Conservation (phyloP, 2,888 invertebrate genomes). For the Erynnis tages region DNA sequence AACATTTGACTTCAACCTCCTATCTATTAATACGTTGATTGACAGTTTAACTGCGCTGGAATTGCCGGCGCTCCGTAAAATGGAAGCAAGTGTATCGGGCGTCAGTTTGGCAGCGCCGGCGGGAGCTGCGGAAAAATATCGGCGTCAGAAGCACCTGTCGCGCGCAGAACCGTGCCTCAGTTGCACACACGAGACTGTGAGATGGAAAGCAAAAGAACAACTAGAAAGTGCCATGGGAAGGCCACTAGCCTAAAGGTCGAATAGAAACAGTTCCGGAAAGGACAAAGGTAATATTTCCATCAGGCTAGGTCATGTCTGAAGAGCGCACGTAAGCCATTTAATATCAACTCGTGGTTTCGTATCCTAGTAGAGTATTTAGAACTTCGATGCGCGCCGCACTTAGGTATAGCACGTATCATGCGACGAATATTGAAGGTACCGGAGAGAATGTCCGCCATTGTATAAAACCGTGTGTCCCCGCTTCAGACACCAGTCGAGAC, state of each 20-base stretch:
- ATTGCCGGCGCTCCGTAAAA: conserved; percentile 17
- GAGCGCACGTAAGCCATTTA: too few species aligned
- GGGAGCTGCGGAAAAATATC: conserved; percentile 38
- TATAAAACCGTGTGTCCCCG: conserved; percentile 38
- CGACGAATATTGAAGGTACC: too few species aligned
- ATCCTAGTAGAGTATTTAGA: too few species aligned
- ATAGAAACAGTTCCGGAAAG: too few species aligned
- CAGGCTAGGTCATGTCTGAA: too few species aligned
- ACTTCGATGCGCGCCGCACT: too few species aligned
- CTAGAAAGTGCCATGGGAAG: not conserved
- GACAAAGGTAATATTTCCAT: too few species aligned
- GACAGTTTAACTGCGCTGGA: conserved; percentile 17
- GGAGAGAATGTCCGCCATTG: not conserved
- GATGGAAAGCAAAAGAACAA: not conserved
- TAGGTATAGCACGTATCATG: too few species aligned
- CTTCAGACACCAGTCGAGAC: conserved; percentile 44
- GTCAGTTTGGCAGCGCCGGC: conserved; percentile 37
- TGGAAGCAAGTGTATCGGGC: conserved; percentile 22
- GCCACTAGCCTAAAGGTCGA: too few species aligned
- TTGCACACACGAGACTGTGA: not conserved
- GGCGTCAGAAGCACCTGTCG: conserved; percentile 35
- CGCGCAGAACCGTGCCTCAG: conserved; percentile 34
- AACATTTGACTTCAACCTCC: not conserved
- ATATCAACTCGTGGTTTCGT: too few species aligned
- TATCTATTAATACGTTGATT: conserved; percentile 8